phyloP scores from a whole-genome alignment of 2,113 vertebrate genomes.

The Orthonyx spaldingii region DNA sequence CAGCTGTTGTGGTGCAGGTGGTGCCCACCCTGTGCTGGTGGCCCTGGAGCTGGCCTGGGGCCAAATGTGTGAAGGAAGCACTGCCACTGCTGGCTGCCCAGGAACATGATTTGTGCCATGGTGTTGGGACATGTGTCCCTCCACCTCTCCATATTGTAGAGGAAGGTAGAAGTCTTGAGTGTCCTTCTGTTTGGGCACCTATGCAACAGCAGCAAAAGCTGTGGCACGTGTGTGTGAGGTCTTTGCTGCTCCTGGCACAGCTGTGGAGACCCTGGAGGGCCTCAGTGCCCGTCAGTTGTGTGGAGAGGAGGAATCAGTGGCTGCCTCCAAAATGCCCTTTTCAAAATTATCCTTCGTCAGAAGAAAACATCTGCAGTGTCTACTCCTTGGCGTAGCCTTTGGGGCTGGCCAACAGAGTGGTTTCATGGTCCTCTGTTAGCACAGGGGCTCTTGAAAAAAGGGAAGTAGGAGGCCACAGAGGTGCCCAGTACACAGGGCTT shows the following conservation, averaged over 20 bases:
- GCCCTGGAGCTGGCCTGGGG: not conserved
- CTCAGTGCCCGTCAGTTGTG: not conserved
- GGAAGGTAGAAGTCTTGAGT: not conserved
- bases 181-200: not conserved
- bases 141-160: not conserved
- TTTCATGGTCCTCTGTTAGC: not conserved
- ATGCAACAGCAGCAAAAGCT: not conserved
- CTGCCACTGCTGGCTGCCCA: not conserved
- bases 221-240: not conserved
- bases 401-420: not conserved
- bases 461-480: not conserved
- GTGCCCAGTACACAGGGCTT: not conserved
- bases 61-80: too few relatives aligned
- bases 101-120: not conserved
- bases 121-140: not conserved
- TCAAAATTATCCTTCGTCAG: not conserved
- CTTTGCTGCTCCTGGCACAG: not conserved
- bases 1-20: not conserved
- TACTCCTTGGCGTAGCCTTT: not conserved
- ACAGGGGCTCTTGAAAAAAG: not conserved
- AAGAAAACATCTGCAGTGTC: not conserved
- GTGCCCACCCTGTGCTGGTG: not conserved
- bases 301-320: not conserved
- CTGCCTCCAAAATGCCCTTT: not conserved
- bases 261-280: not conserved